Evolutionary conservation across 1,140 invertebrate species (phyloP).

Genomic region (Drosophila arawakana): DNA sequence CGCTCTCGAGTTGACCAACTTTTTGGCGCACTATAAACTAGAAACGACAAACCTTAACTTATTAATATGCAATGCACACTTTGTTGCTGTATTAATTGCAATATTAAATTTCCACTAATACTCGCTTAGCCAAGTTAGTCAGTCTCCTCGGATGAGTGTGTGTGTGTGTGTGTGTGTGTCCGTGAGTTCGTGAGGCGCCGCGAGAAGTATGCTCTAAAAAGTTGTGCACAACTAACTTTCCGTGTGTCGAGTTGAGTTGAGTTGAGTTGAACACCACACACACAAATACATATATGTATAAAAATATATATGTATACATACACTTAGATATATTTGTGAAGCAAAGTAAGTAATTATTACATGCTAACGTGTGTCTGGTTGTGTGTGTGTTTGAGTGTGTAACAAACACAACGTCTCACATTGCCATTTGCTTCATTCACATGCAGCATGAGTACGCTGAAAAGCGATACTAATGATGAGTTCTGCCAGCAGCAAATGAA

Average conservation of each 20-base stretch:
- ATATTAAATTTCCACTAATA: slow-evolving; percentile 84
- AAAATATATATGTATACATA: slow-evolving; percentile 13
- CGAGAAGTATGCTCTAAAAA: slow-evolving; percentile 58
- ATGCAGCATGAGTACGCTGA: slow-evolving; percentile 67
- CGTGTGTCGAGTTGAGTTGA: slow-evolving; percentile 24
- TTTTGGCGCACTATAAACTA: slow-evolving; percentile 52
- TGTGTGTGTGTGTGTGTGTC: not conserved
- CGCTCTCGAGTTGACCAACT: slow-evolving; percentile 43
- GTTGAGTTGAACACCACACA: not conserved
- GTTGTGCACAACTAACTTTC: slow-evolving; percentile 56
- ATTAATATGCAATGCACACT: slow-evolving; percentile 83
- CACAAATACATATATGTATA: slow-evolving; percentile 14
- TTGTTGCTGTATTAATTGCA: slow-evolving; percentile 82
- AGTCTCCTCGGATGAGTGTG: not conserved
- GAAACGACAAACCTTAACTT: slow-evolving; percentile 71
- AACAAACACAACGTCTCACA: slow-evolving; percentile 20
- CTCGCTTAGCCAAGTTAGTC: slow-evolving; percentile 60
- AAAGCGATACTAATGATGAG: slow-evolving; percentile 84
- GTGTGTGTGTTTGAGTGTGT: slow-evolving; percentile 21
- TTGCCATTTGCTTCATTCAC: slow-evolving; percentile 64
- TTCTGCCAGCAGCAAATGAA: slow-evolving; percentile 77
- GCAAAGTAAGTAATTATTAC: slow-evolving; percentile 57
- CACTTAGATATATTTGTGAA: slow-evolving; percentile 3
- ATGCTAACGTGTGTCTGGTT: slow-evolving; percentile 29
- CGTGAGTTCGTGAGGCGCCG: not conserved